Percentiles rank a stretch among this genome's conserved stretches.
These are phyloP conservation scores for Pocillopora meandrina DNA, from an alignment of 92 coral and sea anemone species.

Conservation along the genomic window DNA sequence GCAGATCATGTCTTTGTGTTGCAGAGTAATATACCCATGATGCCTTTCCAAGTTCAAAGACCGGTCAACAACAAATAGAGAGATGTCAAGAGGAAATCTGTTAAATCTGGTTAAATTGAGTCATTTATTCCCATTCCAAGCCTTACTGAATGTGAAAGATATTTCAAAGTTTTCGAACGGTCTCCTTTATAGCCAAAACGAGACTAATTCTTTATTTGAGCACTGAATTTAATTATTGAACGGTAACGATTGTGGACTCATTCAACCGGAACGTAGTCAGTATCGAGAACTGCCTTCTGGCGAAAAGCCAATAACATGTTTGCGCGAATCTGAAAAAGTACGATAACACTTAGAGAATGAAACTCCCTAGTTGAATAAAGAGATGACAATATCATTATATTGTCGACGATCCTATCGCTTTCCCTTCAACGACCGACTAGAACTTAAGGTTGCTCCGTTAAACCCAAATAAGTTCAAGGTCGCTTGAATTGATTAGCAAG, in stretches of 20 bases:
- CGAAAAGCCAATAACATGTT: background rate
- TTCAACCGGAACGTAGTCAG: constrained; percentile 34
- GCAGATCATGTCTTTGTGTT: constrained; percentile 16
- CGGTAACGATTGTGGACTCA: constrained; percentile 33
- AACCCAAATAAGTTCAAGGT: background rate
- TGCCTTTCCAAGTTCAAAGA: constrained; percentile 32
- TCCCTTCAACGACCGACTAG: background rate
- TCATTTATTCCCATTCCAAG: background rate
- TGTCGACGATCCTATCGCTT: background rate
- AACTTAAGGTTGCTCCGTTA: constrained; percentile 12
- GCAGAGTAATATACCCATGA: constrained; percentile 32
- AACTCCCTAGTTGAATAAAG: background rate
- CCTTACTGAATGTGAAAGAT: too few species aligned
- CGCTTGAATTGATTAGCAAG: constrained; percentile 8
- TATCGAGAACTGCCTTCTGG: background rate
- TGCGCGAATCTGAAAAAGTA: background rate
- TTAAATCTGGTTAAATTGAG: background rate
- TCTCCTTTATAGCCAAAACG: background rate
- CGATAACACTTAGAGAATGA: background rate
- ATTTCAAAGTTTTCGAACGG: background rate
- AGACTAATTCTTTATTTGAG: background rate
- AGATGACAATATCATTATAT: background rate
- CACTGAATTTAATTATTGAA: background rate
- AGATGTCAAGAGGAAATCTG: background rate
- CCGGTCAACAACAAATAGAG: background rate